Base-by-base conservation (phyloP, 2,797 vertebrate species). In the Myotis pilosus region DNA sequence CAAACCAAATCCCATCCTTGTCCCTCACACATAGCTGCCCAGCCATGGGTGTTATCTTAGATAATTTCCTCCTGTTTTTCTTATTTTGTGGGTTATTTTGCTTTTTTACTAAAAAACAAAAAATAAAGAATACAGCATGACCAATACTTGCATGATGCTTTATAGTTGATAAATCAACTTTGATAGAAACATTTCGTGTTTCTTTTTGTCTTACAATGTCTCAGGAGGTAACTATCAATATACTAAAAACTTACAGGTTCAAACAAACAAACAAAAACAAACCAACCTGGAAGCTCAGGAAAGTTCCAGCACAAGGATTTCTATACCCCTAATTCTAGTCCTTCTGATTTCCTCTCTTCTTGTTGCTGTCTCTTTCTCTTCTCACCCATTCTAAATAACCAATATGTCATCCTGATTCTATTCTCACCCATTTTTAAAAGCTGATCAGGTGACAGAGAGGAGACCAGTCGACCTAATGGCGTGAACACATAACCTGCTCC, bases 151-250 rank as follows among this genome's bases (percentile, higher is more conserved):
- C 15, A 36, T 6, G 15, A 19, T 72, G 22, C n/a, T 64, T 89
- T 84, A 41, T 20, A 57, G 30, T 66, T 86, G 66, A 80, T 33
- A 47, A 53, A 74, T 78, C 68, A 81, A 60, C 57, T 51, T 94
- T 36, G 16, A 62, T 60, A 82, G 80, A 71, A 55, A 57, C 41
- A 5, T 28, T 76, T 88, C 44, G 19, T 22, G 8, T 81, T 78
- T 87, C 76, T 38, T 60, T 80, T 94, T 91, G 91, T 33, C n/a
- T 93, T 85, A 36, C 15, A n/a, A 55, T 68, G 72, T 78, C 16
- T n/a, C 7, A 60, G 25, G 22, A 74, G 30, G 69, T 64, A 38
- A 82, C 86, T 81, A 86, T 49, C 33, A 71, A 72, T 68, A 12
- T 60, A 17, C 2, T 75, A 75, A 89, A 87, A 49, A 82, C 62